Percentiles rank a stretch among this genome's conserved stretches.
These are phyloP conservation scores for Musca domestica DNA, from an alignment of 1,140 invertebrate species.

Conservation along the genomic window DNA sequence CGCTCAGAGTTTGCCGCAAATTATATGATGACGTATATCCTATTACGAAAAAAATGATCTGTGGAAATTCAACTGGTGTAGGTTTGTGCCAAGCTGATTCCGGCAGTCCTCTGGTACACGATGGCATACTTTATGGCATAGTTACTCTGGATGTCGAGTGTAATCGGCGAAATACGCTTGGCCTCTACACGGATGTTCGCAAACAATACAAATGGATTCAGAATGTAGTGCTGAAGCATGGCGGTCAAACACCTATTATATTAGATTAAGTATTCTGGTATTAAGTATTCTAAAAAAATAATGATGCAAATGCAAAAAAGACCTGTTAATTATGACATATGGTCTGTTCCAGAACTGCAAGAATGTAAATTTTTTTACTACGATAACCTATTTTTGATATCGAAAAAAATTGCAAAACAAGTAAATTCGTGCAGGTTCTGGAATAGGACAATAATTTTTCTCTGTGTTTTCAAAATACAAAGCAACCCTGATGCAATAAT, in stretches of 20 bases:
- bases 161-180: constrained; percentile 58
- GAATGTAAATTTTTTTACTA: too few relatives aligned
- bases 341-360: too few relatives aligned
- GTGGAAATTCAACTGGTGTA: constrained; percentile 53
- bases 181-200: constrained; percentile 62
- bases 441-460: too few relatives aligned
- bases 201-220: neutral
- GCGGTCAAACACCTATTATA: neutral
- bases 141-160: constrained; percentile 69
- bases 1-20: constrained; percentile 1
- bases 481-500: too few relatives aligned
- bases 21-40: constrained; percentile 23
- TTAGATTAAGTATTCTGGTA: too few relatives aligned
- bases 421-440: too few relatives aligned
- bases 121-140: constrained; percentile 61
- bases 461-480: too few relatives aligned
- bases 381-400: too few relatives aligned
- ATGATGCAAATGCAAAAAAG: too few relatives aligned
- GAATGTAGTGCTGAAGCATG: neutral
- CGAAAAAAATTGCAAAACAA: too few relatives aligned
- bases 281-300: too few relatives aligned
- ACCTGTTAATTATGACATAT: too few relatives aligned
- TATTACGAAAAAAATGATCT: constrained; percentile 55
- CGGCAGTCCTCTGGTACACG: constrained; percentile 61
- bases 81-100: constrained; percentile 68